These are phyloP conservation scores for Pelmatolapia mariae DNA, from an alignment of 2,113 vertebrate species.

Conservation along the genomic window DNA sequence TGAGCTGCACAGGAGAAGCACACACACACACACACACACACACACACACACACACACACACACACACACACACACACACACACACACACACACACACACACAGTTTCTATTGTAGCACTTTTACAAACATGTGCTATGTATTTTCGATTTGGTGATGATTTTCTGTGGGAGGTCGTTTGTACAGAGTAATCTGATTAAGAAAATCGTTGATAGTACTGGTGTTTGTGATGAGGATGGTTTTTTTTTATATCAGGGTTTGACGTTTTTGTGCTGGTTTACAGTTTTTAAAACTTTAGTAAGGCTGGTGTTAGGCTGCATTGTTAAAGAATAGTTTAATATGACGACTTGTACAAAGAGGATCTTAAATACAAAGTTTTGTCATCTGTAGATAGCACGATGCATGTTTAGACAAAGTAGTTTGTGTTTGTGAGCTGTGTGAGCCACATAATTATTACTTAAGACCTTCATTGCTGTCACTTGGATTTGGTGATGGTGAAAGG, in stretches of 20 bases:
- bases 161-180: neutral
- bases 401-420: neutral
- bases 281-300: neutral
- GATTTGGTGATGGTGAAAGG: neutral
- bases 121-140: neutral
- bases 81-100: too few relatives aligned
- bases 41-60: neutral
- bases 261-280: neutral
- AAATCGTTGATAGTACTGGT: fast-evolving
- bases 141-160: fast-evolving
- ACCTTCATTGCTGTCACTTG: neutral
- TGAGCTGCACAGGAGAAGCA: neutral
- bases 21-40: neutral
- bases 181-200: neutral
- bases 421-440: neutral
- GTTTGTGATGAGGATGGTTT: neutral
- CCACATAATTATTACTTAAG: neutral
- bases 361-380: neutral
- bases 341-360: neutral
- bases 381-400: neutral
- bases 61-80: too few relatives aligned
- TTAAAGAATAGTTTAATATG: neutral
- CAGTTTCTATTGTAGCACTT: neutral
- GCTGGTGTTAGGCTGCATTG: neutral
- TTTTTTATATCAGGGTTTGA: fast-evolving